Evolutionary conservation across 2,113 vertebrate genomes (phyloP).

Genomic region (Chionodraco myersi): DNA sequence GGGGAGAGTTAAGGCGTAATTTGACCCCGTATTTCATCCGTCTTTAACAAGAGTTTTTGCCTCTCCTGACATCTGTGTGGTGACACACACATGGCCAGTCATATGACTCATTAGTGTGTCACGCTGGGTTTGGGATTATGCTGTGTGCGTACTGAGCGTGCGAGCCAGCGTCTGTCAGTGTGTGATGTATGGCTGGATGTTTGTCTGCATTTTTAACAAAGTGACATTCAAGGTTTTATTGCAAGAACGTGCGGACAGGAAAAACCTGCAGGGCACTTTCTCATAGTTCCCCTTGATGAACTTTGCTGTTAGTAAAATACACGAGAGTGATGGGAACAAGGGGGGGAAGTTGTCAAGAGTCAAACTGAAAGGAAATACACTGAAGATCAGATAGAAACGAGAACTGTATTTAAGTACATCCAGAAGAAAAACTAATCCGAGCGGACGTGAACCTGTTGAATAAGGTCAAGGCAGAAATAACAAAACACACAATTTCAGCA

Average conservation of each 20-base stretch:
- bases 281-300: conserved; percentile 37
- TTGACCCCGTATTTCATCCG: conserved; percentile 47
- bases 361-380: conserved; percentile 43
- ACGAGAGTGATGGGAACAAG: conserved; percentile 21
- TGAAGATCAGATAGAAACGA: conserved; percentile 27
- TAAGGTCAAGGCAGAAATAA: conserved; percentile 36
- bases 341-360: conserved; percentile 14
- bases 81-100: conserved; percentile 27
- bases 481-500: background rate
- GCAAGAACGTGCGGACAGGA: conserved; percentile 58
- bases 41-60: conserved; percentile 38
- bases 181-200: conserved; percentile 30
- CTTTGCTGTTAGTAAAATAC: conserved; percentile 21
- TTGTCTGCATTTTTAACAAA: conserved; percentile 47
- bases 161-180: conserved; percentile 12
- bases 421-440: conserved; percentile 31
- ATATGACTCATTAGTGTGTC: conserved; percentile 49
- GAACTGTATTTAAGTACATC: conserved; percentile 11
- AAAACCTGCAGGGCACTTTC: conserved; percentile 59
- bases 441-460: conserved; percentile 32
- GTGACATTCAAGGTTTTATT: conserved; percentile 50
- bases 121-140: conserved; percentile 24
- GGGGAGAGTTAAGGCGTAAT: conserved; percentile 25
- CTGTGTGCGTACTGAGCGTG: background rate
- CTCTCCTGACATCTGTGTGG: conserved; percentile 44